These are phyloP conservation scores for Tipula confusa DNA, from an alignment of 2,888 invertebrate genomes.

Conservation along the genomic window DNA sequence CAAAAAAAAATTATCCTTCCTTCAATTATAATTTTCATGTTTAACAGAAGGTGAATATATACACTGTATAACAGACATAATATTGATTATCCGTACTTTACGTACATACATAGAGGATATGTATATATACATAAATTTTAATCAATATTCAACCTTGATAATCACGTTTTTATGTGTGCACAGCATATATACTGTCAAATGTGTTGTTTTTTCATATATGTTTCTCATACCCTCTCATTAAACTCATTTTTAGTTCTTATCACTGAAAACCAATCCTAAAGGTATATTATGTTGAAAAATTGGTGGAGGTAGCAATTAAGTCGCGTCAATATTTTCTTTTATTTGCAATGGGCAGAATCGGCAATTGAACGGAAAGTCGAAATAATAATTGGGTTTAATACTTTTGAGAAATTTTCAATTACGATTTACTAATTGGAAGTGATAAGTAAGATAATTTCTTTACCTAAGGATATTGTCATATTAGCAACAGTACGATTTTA, in stretches of 20 bases:
- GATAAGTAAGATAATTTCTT: too few relatives aligned
- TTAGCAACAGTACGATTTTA: too few relatives aligned
- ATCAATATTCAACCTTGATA: neutral
- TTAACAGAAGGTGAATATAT: neutral
- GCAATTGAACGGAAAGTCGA: too few relatives aligned
- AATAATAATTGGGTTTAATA: too few relatives aligned
- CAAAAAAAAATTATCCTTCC: neutral
- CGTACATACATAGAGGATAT: neutral
- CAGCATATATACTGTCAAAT: neutral
- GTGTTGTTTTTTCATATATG: neutral
- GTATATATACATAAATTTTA: neutral
- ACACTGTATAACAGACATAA: neutral
- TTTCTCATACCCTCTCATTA: neutral
- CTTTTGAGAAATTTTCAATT: too few relatives aligned
- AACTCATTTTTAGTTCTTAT: neutral
- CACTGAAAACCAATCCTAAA: neutral
- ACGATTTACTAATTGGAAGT: too few relatives aligned
- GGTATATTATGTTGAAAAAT: neutral
- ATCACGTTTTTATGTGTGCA: neutral
- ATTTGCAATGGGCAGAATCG: neutral
- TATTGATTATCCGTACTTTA: neutral
- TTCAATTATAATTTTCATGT: neutral
- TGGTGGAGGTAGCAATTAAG: neutral
- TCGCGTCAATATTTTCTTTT: neutral
- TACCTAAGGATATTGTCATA: too few relatives aligned